phyloP scores from a whole-genome alignment of 2,888 invertebrate genomes.

The Ashinkailepas kermadecensis region DNA sequence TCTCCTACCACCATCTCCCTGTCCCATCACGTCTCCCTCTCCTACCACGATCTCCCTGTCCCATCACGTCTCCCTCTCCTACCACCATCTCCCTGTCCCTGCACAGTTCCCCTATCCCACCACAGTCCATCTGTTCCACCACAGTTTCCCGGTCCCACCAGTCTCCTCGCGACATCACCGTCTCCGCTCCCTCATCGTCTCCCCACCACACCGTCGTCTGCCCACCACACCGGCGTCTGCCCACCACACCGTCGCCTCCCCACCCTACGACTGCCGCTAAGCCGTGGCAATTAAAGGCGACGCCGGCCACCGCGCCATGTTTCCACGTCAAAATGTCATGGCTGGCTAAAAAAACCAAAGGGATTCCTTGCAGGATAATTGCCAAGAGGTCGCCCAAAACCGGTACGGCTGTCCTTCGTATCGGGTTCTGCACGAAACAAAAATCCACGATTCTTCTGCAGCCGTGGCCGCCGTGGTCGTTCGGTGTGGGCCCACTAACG shows the following conservation, averaged over 20 bases:
- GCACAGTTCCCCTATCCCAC: no score
- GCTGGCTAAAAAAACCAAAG: slow-evolving; percentile 7
- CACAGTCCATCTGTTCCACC: no score
- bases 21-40: no score
- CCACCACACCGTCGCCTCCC: background rate
- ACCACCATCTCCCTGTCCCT: background rate
- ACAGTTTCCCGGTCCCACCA: no score
- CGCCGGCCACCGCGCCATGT: background rate
- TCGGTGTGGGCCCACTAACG: background rate
- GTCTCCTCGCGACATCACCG: no score
- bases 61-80: no score
- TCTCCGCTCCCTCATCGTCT: no score
- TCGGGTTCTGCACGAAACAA: slow-evolving; percentile 8
- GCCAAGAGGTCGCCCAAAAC: slow-evolving; percentile 18
- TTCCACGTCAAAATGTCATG: slow-evolving; percentile 17
- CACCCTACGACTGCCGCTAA: background rate
- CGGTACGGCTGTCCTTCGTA: slow-evolving; percentile 11
- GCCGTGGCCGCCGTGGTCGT: background rate
- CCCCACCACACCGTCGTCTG: background rate
- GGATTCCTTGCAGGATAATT: slow-evolving; percentile 20
- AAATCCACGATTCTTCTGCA: background rate
- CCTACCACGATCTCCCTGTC: no score
- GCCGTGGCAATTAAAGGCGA: slow-evolving; percentile 13
- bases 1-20: no score
- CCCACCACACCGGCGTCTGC: background rate